Conservation (phyloP, 1,140 invertebrate species). For the Eubasilissa regina region DNA sequence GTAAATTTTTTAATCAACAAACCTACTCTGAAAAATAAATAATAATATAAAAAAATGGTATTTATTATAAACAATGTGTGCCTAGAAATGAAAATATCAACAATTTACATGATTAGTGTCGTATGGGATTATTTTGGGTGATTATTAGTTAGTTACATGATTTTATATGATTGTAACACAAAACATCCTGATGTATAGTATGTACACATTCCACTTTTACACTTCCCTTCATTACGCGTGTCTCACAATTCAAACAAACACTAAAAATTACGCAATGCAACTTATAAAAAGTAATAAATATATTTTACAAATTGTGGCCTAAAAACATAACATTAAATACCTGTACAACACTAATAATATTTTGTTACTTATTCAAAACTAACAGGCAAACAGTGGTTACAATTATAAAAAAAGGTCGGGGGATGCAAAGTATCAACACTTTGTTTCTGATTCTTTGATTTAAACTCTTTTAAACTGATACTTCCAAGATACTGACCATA, state of each 20-base stretch:
- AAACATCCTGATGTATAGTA: constrained; percentile 32
- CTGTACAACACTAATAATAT: no score
- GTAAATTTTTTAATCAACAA: background rate
- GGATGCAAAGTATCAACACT: no score
- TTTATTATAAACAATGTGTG: constrained; percentile 5
- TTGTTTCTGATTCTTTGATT: no score
- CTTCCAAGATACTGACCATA: no score
- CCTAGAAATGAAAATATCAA: background rate
- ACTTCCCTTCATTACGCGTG: background rate
- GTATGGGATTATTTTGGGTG: constrained; percentile 14
- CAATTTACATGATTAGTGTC: constrained; percentile 32
- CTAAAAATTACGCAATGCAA: constrained; percentile 16
- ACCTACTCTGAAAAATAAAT: background rate
- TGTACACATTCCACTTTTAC: constrained; percentile 13
- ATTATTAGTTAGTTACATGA: constrained; percentile 29
- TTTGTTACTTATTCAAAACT: no score
- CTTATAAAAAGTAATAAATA: constrained; percentile 19
- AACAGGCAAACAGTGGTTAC: no score
- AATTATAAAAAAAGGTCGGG: no score
- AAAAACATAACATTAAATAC: no score
- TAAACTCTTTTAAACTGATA: no score
- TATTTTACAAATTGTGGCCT: background rate
- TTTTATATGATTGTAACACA: constrained; percentile 10
- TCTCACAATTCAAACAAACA: constrained; percentile 26
- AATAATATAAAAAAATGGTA: background rate